Evolutionary conservation across 2,797 vertebrate species (phyloP).

Genomic region (Malacoraja senta): DNA sequence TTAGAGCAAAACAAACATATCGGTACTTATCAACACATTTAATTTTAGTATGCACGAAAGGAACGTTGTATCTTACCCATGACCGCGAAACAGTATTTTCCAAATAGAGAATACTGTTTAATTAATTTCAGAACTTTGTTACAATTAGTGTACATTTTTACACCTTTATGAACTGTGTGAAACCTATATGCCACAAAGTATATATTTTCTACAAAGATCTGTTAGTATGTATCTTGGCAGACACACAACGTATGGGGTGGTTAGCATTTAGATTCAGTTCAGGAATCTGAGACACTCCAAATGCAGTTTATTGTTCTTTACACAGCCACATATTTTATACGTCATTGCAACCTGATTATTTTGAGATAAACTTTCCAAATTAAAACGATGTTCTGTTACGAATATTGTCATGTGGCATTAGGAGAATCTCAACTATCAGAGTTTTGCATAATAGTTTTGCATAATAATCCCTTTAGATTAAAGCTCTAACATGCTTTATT

Average conservation of each 20-base stretch:
- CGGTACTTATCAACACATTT: not conserved
- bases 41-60: not conserved
- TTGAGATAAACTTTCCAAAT: not conserved
- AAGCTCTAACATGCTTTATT: not conserved
- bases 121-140: not conserved
- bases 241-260: not conserved
- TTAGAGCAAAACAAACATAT: not conserved
- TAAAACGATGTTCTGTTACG: not conserved
- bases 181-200: too few relatives aligned
- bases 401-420: not conserved
- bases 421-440: not conserved
- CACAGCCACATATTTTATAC: not conserved
- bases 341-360: not conserved
- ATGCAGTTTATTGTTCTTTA: not conserved
- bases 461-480: not conserved
- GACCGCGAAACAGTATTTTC: too few relatives aligned
- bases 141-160: too few relatives aligned
- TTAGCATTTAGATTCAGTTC: not conserved
- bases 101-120: not conserved
- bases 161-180: too few relatives aligned
- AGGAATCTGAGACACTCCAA: not conserved
- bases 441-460: not conserved
- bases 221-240: not conserved
- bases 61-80: not conserved
- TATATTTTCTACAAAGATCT: not conserved